These are phyloP conservation scores for Ectemnius lituratus DNA, from an alignment of 2,888 invertebrate genomes.

Conservation along the genomic window DNA sequence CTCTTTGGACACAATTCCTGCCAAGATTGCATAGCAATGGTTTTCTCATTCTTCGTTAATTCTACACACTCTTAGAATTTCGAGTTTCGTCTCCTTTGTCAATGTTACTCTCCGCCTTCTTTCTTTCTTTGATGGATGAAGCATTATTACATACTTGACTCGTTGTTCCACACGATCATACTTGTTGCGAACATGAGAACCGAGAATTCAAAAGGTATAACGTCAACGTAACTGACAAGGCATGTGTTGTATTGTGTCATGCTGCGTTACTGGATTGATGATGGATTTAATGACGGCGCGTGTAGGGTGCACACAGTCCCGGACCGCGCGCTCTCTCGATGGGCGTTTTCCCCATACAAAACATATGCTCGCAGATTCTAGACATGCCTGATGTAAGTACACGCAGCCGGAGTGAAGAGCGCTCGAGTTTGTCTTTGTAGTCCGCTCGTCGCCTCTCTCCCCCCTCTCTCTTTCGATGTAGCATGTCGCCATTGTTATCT, in stretches of 20 bases:
- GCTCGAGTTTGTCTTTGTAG: slow-evolving; percentile 50
- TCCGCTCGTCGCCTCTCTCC: slow-evolving; percentile 51
- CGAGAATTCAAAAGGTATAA: slow-evolving; percentile 5
- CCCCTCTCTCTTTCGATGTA: slow-evolving; percentile 37
- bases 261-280: slow-evolving; percentile 80
- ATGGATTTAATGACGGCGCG: slow-evolving; percentile 78
- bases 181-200: not conserved
- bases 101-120: too few relatives aligned
- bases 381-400: slow-evolving; percentile 93
- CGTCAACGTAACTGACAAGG: slow-evolving; percentile 63
- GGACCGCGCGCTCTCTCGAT: slow-evolving; percentile 93
- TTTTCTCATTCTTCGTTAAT: slow-evolving; percentile 1
- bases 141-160: not conserved
- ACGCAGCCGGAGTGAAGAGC: too few relatives aligned
- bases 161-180: not conserved
- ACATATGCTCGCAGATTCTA: slow-evolving; percentile 92
- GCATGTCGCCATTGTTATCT: slow-evolving; percentile 69
- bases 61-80: too few relatives aligned
- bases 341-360: slow-evolving; percentile 94
- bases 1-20: too few relatives aligned
- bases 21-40: too few relatives aligned
- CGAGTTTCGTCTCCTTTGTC: too few relatives aligned
- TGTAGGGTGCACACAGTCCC: slow-evolving; percentile 93
- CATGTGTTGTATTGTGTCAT: slow-evolving; percentile 80
- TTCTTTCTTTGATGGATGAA: too few relatives aligned